Base-by-base conservation (phyloP, 2,888 invertebrate genomes). In the Cephonodes hylas region DNA sequence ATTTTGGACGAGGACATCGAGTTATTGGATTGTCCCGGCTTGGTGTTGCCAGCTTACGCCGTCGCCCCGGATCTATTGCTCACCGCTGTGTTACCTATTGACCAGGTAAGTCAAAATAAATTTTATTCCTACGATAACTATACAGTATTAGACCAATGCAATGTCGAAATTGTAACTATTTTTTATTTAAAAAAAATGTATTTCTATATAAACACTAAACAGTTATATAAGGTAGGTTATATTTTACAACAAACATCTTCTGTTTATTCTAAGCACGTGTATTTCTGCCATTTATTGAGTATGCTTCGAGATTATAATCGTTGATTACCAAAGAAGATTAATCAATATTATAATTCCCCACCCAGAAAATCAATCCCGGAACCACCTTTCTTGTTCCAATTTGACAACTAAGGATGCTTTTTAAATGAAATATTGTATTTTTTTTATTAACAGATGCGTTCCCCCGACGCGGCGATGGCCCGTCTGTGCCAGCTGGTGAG, bases 31-130 rank as follows among this genome's bases (percentile, higher is more conserved):
- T 99, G 99, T 80, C 99, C 99, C 0, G 99, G 99, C 0, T 91
- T 99, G 58, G 99, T 99, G 60, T 97, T 99, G 96, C 99, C 99
- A 1, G 98, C 98, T 61, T 99, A 99, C 84, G 97, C 99, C 2
- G 95, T 96, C 46, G 98, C 98, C 0, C 98, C 99, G 0, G 99
- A 99, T 72, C 96, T 99, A 95, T 94, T 99, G 67, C 89, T 99
- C 1, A 98, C 97, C 73, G 99, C 99, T 31, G 99, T 99, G 75
- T 90, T 99, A 71, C 98, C 99, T 0, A 97, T 99, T 72, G 99
- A 99, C 91, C 98, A 99, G 90, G 94, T 94, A 70, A 68, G 61
- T 64, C 42, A 13, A 42, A 22, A 18, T 45, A 27, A 31, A 8
- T 38, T 42, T 58, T 27, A 27, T 53, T 25, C 15, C 44, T 5